A percentile compares a stretch with the other conserved stretches of the same genome.
These are phyloP conservation scores for Danio choprae DNA, from an alignment of 2,797 vertebrate species.

Conservation along the genomic window DNA sequence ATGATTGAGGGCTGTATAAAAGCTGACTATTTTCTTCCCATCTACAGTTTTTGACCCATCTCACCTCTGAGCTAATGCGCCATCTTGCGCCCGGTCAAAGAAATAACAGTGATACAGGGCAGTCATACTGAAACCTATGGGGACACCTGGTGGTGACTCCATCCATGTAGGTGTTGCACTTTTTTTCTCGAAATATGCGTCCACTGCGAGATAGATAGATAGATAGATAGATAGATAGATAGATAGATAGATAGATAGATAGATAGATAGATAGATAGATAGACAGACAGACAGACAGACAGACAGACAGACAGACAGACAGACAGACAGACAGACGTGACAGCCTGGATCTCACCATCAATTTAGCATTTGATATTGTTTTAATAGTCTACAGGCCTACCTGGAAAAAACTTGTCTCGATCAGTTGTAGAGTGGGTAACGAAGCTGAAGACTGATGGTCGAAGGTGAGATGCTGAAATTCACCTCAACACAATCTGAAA, in stretches of 20 bases:
- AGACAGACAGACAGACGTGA: background rate
- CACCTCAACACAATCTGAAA: constrained; percentile 32
- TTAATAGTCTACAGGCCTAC: background rate
- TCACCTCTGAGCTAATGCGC: background rate
- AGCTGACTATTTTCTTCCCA: background rate
- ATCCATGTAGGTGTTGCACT: background rate
- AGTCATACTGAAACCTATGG: constrained; percentile 53
- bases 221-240: background rate
- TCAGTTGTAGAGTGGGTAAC: background rate
- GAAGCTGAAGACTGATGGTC: constrained; percentile 54
- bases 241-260: background rate
- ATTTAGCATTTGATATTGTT: background rate
- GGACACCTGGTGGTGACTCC: constrained; percentile 77
- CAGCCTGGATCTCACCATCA: no score
- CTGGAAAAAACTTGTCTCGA: background rate
- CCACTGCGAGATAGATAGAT: background rate
- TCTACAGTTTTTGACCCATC: background rate
- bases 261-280: background rate
- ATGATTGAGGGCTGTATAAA: background rate
- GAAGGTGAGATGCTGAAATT: constrained; percentile 38
- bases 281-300: background rate
- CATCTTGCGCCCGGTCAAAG: constrained; percentile 28
- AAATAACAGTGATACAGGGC: background rate
- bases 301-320: background rate
- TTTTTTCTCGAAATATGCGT: no score